These are phyloP conservation scores for Austrolebias charrua DNA, from an alignment of 2,797 vertebrate species.

Conservation along the genomic window DNA sequence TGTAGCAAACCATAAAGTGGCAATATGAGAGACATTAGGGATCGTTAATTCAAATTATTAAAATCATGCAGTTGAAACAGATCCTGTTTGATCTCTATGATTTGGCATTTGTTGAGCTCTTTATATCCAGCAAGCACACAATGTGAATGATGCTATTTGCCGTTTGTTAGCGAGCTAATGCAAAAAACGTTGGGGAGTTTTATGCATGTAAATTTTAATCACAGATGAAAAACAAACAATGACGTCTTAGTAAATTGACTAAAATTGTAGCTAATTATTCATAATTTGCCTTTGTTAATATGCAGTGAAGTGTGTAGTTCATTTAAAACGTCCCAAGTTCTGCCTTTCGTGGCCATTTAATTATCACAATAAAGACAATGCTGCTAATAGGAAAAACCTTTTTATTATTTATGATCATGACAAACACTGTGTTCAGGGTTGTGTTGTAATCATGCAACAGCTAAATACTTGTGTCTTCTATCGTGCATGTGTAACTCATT, in stretches of 20 bases:
- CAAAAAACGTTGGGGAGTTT: not conserved
- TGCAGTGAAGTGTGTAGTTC: no score
- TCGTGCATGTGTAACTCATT: no score
- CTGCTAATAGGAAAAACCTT: not conserved
- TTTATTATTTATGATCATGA: constrained; percentile 17
- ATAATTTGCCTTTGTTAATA: no score
- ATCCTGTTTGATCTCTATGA: constrained; percentile 5
- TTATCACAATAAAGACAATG: not conserved
- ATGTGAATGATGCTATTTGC: not conserved
- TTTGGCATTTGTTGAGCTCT: constrained; percentile 4
- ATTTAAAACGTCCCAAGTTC: no score
- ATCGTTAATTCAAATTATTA: constrained; percentile 4
- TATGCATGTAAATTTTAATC: not conserved
- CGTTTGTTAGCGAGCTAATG: not conserved
- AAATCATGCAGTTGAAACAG: constrained; percentile 1
- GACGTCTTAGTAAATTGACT: no score
- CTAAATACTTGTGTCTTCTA: no score
- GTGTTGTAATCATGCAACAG: not conserved
- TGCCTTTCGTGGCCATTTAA: not conserved
- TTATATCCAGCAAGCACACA: not conserved
- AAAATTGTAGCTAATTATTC: no score
- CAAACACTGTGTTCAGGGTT: constrained; percentile 10
- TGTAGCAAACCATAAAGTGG: not conserved
- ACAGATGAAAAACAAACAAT: not conserved
- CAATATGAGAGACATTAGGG: not conserved